Evolutionary conservation across 2,797 vertebrate species (phyloP), one percentile per base, ranked within the genome.

Genomic region (Tolypeutes matacus): DNA sequence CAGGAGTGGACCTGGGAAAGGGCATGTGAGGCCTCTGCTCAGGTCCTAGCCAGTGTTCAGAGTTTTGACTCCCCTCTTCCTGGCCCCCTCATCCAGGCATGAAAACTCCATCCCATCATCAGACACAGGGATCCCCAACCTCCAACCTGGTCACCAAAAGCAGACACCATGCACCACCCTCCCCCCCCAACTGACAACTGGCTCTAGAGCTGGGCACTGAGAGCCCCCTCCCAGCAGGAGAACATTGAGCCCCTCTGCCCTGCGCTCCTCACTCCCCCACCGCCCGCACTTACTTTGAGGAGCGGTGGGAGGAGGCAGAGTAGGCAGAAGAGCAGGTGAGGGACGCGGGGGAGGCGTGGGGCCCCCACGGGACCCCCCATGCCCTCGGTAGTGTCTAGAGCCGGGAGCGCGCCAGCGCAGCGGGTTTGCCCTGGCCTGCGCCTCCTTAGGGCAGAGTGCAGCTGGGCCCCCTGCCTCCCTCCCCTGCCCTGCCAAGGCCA

Each of bases 261-360:
- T 7, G 15, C 0, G 1, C 36, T 51, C 18, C 25, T 11, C 15
- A 29, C 36, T 58, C 49, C 31, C 77, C 20, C 15, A 3, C 42
- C 7, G 36, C 72, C 53, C 23, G 42, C 94, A 98, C 98, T 98
- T 97, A 98, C 98, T 85, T 95, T 96, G 92, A 98, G 58, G 62
- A 98, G 97, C n/a, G 85, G 93, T 11, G 92, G 96, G 84, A 96
- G 97, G 94, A 97, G 56, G 89, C 89, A 53, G 86, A 97, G 51
- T 89, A 96, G 65, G 56, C 97, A 73, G 94, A 97, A 81, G 94
- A 97, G 84, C 64, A 81, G 46, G 14, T 14, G 70, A 14, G 89
- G 56, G 15, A 39, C 27, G 25, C 9, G n/a, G 34, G 83, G 64
- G 34, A 89, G 88, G 94, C 81, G 65, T 84, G 39, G 89, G 85